phyloP scores from a whole-genome alignment of 2,888 invertebrate genomes.

The Neoaliturus tenellus region DNA sequence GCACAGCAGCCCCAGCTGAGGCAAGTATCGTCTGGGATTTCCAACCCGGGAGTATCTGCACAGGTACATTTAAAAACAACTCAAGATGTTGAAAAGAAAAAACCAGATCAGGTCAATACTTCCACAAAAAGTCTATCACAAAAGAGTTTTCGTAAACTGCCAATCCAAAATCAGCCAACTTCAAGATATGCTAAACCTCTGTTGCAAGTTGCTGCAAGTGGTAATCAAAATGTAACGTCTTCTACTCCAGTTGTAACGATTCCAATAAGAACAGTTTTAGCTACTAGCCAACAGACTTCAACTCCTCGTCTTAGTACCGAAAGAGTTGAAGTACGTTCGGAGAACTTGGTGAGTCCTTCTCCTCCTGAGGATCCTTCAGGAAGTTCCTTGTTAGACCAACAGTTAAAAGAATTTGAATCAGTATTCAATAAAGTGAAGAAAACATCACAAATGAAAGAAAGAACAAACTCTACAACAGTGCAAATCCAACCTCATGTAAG shows the following conservation, averaged over 20 bases:
- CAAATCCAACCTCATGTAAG: slow-evolving; percentile 71
- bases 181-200: slow-evolving; percentile 75
- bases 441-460: slow-evolving; percentile 76
- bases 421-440: slow-evolving; percentile 83
- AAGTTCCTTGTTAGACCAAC: slow-evolving; percentile 87
- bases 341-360: slow-evolving; percentile 66
- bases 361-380: slow-evolving; percentile 78
- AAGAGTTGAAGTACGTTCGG: slow-evolving; percentile 66
- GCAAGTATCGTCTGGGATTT: slow-evolving; percentile 46
- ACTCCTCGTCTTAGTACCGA: slow-evolving; percentile 58
- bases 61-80: slow-evolving; percentile 68
- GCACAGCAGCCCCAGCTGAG: slow-evolving; percentile 61
- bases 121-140: slow-evolving; percentile 64
- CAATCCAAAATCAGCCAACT: slow-evolving; percentile 71
- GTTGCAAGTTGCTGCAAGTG: slow-evolving; percentile 79
- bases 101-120: slow-evolving; percentile 69
- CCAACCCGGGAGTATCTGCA: slow-evolving; percentile 43
- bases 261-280: slow-evolving; percentile 69
- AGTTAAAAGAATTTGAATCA: slow-evolving; percentile 87
- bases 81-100: slow-evolving; percentile 73
- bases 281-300: slow-evolving; percentile 71
- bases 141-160: slow-evolving; percentile 71
- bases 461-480: slow-evolving; percentile 76
- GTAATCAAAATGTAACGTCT: slow-evolving; percentile 75
- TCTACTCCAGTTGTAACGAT: slow-evolving; percentile 70